Evolutionary conservation across 2,113 vertebrate species (phyloP).

Genomic region (Pygoscelis adeliae): DNA sequence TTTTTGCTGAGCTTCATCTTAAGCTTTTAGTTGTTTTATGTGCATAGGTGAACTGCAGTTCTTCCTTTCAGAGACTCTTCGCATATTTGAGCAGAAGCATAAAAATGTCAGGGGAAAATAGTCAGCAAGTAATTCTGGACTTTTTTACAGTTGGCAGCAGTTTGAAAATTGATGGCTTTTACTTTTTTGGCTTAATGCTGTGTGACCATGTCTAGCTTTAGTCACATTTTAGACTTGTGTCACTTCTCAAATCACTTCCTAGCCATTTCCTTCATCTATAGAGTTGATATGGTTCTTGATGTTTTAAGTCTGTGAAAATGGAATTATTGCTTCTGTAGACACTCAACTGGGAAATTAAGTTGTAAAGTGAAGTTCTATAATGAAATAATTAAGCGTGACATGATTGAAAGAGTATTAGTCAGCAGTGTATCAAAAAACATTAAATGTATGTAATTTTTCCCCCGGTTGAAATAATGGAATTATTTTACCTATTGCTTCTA

Average conservation of each 20-base stretch:
- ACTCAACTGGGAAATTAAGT: background rate
- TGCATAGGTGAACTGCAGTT: background rate
- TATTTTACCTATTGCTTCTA: background rate
- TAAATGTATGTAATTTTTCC: background rate
- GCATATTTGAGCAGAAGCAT: background rate
- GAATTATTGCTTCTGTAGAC: background rate
- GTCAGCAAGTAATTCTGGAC: background rate
- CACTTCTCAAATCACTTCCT: background rate
- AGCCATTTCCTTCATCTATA: background rate
- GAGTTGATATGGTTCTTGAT: background rate
- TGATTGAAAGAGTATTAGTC: background rate
- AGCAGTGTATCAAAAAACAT: background rate
- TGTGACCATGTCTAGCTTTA: background rate
- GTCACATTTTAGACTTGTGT: background rate
- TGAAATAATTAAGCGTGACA: background rate
- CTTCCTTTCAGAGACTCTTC: background rate
- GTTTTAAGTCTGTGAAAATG: background rate
- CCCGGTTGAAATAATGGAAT: background rate
- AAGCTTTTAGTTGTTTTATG: background rate
- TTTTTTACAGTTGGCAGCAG: background rate
- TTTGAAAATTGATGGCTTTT: background rate
- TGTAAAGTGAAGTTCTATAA: background rate
- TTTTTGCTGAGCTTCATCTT: background rate
- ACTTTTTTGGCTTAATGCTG: background rate
- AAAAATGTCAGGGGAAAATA: background rate